Percentiles rank a stretch among this genome's conserved stretches.
Evolutionary conservation across 2,888 invertebrate species (phyloP).

Genomic region (Ephialtes manifestator): DNA sequence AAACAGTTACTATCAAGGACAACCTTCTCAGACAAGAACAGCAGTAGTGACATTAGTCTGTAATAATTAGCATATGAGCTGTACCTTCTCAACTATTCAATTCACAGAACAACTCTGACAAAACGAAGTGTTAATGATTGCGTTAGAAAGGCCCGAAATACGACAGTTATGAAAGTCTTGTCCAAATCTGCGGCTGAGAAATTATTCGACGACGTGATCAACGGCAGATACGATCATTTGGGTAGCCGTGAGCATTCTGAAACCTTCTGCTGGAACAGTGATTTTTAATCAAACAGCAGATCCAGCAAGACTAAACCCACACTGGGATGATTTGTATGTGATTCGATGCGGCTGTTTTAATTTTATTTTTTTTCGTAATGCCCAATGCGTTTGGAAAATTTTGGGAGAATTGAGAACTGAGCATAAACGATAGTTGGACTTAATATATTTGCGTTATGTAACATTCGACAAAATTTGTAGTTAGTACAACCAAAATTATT

Average conservation of each 20-base stretch:
- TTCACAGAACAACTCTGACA: neutral
- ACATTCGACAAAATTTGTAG: too few relatives aligned
- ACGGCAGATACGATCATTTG: neutral
- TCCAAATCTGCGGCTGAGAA: neutral
- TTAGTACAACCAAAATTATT: too few relatives aligned
- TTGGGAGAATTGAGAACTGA: neutral
- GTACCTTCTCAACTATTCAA: slow-evolving; percentile 13
- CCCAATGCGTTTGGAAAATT: neutral
- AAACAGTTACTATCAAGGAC: neutral
- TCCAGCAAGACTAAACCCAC: neutral
- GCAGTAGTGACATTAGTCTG: neutral
- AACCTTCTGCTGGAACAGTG: neutral
- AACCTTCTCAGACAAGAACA: neutral
- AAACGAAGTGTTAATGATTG: neutral
- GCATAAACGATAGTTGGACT: too few relatives aligned
- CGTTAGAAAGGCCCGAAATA: slow-evolving; percentile 13
- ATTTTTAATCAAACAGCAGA: neutral
- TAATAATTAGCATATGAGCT: neutral
- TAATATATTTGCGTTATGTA: too few relatives aligned
- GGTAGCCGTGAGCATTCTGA: neutral
- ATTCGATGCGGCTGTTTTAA: neutral
- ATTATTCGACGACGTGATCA: neutral
- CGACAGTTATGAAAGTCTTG: neutral
- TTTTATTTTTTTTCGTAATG: neutral
- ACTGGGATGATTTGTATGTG: neutral